Evolutionary conservation across 1,140 invertebrate genomes (phyloP).

Genomic region (Xylocopa sonorina): DNA sequence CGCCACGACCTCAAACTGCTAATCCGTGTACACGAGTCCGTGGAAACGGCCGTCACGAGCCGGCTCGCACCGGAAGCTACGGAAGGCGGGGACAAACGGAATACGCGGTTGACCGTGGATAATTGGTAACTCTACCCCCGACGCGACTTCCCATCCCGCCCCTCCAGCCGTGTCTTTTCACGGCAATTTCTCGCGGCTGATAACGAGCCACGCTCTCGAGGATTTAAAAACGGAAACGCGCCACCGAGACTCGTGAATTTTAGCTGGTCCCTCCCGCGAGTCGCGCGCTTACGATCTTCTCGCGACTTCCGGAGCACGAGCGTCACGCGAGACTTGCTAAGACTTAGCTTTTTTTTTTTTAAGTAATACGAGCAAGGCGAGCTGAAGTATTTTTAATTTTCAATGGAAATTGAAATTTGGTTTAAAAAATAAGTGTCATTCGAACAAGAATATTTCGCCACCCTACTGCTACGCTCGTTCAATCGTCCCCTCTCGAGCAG

Average conservation of each 20-base stretch:
- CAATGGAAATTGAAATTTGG: too few species aligned
- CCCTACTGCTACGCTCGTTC: background rate
- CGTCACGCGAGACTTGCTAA: too few species aligned
- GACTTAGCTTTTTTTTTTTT: too few species aligned
- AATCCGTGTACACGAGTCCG: constrained; percentile 60
- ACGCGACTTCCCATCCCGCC: background rate
- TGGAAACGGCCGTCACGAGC: constrained; percentile 28
- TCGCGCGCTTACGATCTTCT: background rate
- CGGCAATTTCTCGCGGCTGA: constrained; percentile 4
- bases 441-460: background rate
- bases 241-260: background rate
- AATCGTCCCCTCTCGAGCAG: too few species aligned
- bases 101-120: constrained; percentile 27
- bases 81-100: constrained; percentile 35
- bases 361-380: too few species aligned
- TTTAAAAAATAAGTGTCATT: too few species aligned
- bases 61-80: constrained; percentile 3
- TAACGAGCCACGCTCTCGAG: background rate
- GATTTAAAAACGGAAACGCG: background rate
- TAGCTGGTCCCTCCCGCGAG: background rate
- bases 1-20: constrained; percentile 63
- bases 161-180: background rate
- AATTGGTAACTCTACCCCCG: constrained; percentile 17
- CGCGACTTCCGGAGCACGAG: fast-evolving
- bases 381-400: too few species aligned